phyloP scores from a whole-genome alignment of 2,888 invertebrate species.

The Philopedon plagiatum region DNA sequence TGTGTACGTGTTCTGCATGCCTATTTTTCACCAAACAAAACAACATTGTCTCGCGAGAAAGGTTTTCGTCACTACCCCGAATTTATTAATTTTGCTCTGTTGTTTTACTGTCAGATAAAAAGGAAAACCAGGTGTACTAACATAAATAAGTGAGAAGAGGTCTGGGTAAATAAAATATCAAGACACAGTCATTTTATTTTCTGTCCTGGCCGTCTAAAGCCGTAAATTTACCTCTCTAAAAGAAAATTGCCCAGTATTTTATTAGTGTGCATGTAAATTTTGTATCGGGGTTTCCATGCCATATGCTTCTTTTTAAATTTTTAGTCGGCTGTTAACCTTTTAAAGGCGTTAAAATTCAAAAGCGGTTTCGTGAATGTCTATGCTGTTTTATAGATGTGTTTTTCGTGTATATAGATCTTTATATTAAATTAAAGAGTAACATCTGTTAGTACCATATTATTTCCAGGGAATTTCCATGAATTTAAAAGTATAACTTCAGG shows the following conservation, averaged over 20 bases:
- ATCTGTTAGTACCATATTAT: too few species aligned
- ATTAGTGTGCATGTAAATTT: constrained; percentile 17
- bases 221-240: constrained; percentile 12
- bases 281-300: constrained; percentile 5
- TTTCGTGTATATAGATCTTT: not conserved
- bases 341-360: not conserved
- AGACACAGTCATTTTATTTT: constrained; percentile 16
- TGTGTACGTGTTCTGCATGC: too few species aligned
- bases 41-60: not conserved
- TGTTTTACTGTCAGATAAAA: constrained; percentile 4
- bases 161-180: constrained; percentile 10
- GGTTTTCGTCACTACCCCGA: not conserved
- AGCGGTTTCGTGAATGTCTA: not conserved
- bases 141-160: constrained; percentile 14
- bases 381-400: not conserved
- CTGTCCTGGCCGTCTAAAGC: constrained; percentile 9
- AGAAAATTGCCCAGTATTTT: constrained; percentile 18
- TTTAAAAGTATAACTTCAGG: too few species aligned
- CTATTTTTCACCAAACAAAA: not conserved
- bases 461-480: too few species aligned
- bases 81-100: constrained; percentile 7
- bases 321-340: not conserved
- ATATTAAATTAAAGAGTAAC: not conserved
- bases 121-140: constrained; percentile 7
- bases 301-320: constrained; percentile 15